These are phyloP conservation scores for Megalops cyprinoides DNA, from an alignment of 2,797 vertebrate species.

Conservation along the genomic window DNA sequence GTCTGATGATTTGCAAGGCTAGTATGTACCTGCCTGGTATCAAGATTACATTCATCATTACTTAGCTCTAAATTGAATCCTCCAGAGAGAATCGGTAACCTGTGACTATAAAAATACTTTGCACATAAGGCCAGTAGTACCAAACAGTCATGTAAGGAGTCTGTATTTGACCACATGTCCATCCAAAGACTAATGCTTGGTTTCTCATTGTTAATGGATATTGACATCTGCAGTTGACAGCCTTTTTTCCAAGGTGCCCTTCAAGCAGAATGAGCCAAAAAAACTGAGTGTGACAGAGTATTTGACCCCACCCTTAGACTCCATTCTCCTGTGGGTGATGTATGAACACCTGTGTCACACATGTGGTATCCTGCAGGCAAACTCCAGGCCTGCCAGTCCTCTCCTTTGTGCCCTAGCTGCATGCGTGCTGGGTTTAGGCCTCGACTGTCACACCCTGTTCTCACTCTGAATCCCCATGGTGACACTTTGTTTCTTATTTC, in stretches of 20 bases:
- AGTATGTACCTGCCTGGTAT: not conserved
- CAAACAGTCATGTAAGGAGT: not conserved
- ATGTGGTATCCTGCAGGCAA: not conserved
- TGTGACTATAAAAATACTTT: not conserved
- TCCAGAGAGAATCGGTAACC: not conserved
- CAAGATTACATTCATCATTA: not conserved
- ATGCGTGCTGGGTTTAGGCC: not conserved
- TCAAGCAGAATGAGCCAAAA: slow-evolving; percentile 5
- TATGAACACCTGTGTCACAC: not conserved
- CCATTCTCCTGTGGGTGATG: not conserved
- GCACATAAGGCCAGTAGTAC: not conserved
- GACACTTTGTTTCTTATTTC: slow-evolving; percentile 6
- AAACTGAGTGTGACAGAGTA: not conserved
- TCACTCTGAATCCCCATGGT: slow-evolving; percentile 12
- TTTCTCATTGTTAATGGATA: not conserved
- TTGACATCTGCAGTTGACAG: slow-evolving; percentile 4
- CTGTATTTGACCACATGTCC: too few species aligned
- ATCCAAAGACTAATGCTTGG: too few species aligned
- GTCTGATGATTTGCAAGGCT: not conserved
- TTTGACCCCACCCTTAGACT: not conserved
- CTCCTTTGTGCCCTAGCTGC: not conserved
- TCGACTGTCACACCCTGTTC: not conserved
- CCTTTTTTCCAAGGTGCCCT: slow-evolving; percentile 3
- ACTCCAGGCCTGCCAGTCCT: not conserved
- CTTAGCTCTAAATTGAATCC: not conserved